phyloP scores from a whole-genome alignment of 2,797 vertebrate species.

The Lacerta bilineata region DNA sequence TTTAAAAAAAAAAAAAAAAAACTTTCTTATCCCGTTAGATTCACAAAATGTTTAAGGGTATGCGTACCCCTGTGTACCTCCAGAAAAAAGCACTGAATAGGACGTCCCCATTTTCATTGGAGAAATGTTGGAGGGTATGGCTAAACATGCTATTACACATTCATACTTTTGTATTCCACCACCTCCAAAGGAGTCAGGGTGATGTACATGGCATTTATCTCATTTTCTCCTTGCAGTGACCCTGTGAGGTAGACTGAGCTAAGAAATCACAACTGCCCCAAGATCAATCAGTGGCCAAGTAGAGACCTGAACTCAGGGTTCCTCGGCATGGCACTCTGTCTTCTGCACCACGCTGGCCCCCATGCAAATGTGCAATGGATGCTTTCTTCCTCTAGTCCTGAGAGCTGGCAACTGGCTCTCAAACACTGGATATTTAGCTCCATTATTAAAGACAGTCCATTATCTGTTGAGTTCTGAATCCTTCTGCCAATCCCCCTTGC shows the following conservation, averaged over 20 bases:
- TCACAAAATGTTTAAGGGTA: too few relatives aligned
- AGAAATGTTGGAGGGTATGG: too few relatives aligned
- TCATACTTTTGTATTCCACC: background rate
- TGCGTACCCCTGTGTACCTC: too few relatives aligned
- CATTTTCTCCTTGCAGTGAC: background rate
- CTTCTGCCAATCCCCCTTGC: background rate
- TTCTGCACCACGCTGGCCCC: background rate
- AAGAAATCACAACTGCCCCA: background rate
- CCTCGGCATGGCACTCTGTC: background rate
- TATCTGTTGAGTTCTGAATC: conserved; percentile 31
- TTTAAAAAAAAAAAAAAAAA: too few relatives aligned
- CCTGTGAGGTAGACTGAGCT: background rate
- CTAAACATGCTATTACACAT: background rate
- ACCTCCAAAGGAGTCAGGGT: background rate
- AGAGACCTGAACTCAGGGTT: background rate
- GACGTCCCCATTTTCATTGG: too few relatives aligned
- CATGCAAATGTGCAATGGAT: background rate
- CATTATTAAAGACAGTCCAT: conserved; percentile 6
- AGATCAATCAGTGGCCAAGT: background rate
- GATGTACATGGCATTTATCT: background rate
- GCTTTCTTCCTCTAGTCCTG: background rate
- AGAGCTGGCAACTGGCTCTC: background rate
- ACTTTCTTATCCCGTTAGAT: too few relatives aligned
- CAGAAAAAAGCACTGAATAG: too few relatives aligned
- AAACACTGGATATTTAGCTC: conserved; percentile 3